These are phyloP conservation scores for Equus quagga DNA, from an alignment of 2,113 vertebrate species.

Conservation along the genomic window DNA sequence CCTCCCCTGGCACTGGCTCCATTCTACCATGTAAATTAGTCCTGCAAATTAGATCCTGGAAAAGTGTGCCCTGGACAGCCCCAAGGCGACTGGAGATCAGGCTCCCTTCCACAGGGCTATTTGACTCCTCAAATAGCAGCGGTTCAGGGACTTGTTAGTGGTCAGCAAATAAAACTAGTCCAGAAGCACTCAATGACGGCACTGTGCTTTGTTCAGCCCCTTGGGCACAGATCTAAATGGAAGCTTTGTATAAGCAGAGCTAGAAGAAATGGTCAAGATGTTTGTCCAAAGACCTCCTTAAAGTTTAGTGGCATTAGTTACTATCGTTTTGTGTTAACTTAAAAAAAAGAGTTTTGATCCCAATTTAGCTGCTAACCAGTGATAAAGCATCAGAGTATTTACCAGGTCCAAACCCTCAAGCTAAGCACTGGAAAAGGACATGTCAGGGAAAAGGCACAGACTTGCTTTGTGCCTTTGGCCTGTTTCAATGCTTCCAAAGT, in stretches of 20 bases:
- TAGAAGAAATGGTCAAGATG: conserved; percentile 41
- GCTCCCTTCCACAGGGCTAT: neutral
- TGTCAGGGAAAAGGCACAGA: neutral
- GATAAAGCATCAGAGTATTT: neutral
- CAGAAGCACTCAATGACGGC: conserved; percentile 47
- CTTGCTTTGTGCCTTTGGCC: neutral
- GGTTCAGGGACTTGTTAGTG: neutral
- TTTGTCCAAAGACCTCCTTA: conserved; percentile 64
- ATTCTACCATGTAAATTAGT: neutral
- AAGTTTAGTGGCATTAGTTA: neutral
- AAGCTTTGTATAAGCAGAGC: conserved; percentile 35
- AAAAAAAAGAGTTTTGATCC: neutral
- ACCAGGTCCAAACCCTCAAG: neutral
- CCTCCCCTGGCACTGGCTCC: neutral
- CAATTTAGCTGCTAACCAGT: neutral
- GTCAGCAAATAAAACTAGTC: conserved; percentile 66
- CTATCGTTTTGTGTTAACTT: neutral
- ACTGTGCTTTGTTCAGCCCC: neutral
- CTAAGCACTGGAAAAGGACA: neutral
- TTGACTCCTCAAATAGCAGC: neutral
- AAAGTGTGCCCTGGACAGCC: neutral
- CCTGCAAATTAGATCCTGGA: neutral
- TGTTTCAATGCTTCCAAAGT: neutral
- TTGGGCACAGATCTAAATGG: neutral
- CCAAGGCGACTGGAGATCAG: neutral